Evolutionary conservation across 1,140 invertebrate species (phyloP), one percentile per base, ranked within the genome.

Genomic region (Centruroides sculpturatus): DNA sequence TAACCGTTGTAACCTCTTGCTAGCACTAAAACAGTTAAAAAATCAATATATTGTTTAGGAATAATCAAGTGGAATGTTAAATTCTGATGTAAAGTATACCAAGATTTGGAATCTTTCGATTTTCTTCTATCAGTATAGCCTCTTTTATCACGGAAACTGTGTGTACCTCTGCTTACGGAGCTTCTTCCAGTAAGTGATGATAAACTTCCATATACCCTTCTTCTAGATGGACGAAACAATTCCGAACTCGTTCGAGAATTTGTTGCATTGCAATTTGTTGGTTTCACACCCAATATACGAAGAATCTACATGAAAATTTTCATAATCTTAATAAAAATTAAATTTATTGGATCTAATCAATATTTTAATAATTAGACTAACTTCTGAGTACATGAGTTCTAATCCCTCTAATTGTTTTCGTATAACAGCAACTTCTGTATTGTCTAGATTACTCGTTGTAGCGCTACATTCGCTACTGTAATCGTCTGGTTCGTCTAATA

Each of bases 351-450:
- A 23, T 23, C 23, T 23, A 23, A 23, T 23, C 50, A 53, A 41
- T n/a, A 4, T 36, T 5, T 12, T 35, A 12, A 51, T 11, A 34
- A 35, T 23, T 23, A 35, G 10, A 59, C 53, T 64, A 63, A 82
- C 82, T 74, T 86, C 82, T 9, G 83, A 83, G 70, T 94, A 93
- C 89, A 92, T 92, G 61, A 81, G 84, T 77, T 93, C 89, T 9
- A 94, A 77, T 1, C 87, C 86, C 69, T 89, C 84, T 23, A 94
- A 73, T 69, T 92, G 88, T 61, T 87, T 83, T 53, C 87, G 78
- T 46, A 91, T 89, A 4, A 84, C 83, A 64, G 83, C 76, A 0
- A 85, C 84, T 71, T 89, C 86, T 10, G 69, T 70, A 0, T 69
- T 70, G 51, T 76, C 74, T 41, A 63, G 53, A 53, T 71, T 70